Evolutionary conservation across 37 sponge, comb jelly and placozoan genomes (phyloP).

Genomic region (Beroe ovata): DNA sequence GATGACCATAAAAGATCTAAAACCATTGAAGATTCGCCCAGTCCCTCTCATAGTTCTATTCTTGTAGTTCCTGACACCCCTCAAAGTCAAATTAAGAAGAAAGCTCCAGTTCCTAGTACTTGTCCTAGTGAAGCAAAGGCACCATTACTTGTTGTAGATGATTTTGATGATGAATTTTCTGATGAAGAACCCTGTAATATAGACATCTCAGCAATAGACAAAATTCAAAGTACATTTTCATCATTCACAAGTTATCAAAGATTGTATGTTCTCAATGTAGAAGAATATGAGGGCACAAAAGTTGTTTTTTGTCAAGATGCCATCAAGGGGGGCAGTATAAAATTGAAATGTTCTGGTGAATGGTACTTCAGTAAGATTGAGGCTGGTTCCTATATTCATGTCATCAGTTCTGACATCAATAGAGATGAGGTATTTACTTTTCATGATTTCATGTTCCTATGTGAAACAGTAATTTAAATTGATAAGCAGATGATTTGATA

Average conservation of each 20-base stretch:
- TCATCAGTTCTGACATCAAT: background rate
- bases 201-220: background rate
- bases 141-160: background rate
- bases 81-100: background rate
- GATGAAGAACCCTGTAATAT: background rate
- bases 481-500: background rate
- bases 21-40: background rate
- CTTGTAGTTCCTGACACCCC: background rate
- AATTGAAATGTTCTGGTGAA: constrained; percentile 8
- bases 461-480: background rate
- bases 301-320: background rate
- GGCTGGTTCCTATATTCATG: background rate
- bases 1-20: constrained; percentile 9
- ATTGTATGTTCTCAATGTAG: background rate
- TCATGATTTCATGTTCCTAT: too few relatives aligned
- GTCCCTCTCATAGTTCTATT: background rate
- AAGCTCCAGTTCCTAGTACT: background rate
- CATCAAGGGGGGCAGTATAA: background rate
- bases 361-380: constrained; percentile 19
- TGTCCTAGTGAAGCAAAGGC: too few relatives aligned
- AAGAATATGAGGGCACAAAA: background rate
- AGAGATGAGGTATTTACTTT: background rate
- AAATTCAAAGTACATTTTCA: background rate
- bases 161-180: background rate
- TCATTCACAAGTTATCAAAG: background rate